Conservation (phyloP, 2,888 invertebrate genomes). For the Agriopis leucophaearia region DNA sequence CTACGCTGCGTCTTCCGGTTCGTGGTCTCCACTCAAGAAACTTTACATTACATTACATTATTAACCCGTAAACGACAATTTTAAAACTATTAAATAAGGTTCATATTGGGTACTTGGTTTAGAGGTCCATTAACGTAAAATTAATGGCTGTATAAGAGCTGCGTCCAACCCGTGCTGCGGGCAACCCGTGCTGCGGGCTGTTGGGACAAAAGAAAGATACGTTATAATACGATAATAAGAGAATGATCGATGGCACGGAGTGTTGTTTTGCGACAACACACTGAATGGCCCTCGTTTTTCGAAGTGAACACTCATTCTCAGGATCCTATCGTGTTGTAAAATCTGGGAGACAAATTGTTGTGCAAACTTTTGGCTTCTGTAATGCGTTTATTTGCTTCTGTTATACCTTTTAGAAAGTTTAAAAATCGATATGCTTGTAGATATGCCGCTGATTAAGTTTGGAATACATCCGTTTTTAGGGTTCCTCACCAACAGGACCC, state of each 20-base stretch:
- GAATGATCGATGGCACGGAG: constrained; percentile 30
- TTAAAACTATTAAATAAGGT: constrained; percentile 18
- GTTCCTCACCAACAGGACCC: too few species aligned
- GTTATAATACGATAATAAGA: constrained; percentile 12
- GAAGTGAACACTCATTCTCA: constrained; percentile 33
- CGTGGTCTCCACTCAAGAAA: too few species aligned
- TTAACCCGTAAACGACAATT: neutral
- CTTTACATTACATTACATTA: too few species aligned
- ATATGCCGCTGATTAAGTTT: too few species aligned
- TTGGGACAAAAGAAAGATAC: constrained; percentile 1
- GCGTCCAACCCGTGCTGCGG: too few species aligned
- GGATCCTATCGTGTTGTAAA: constrained; percentile 28
- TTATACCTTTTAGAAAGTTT: neutral
- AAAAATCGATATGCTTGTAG: neutral
- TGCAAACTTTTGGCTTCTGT: constrained; percentile 8
- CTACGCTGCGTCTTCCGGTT: too few species aligned
- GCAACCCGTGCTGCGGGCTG: neutral
- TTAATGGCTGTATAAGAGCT: constrained; percentile 1
- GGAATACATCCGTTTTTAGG: too few species aligned
- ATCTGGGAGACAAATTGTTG: constrained; percentile 21
- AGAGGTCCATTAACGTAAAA: constrained; percentile 5
- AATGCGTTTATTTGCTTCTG: neutral
- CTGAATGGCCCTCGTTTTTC: constrained; percentile 25
- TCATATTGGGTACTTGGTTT: constrained; percentile 27
- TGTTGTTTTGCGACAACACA: constrained; percentile 30